These are phyloP conservation scores for Listrodromus nycthemerus DNA, from an alignment of 2,888 invertebrate species.

Conservation along the genomic window DNA sequence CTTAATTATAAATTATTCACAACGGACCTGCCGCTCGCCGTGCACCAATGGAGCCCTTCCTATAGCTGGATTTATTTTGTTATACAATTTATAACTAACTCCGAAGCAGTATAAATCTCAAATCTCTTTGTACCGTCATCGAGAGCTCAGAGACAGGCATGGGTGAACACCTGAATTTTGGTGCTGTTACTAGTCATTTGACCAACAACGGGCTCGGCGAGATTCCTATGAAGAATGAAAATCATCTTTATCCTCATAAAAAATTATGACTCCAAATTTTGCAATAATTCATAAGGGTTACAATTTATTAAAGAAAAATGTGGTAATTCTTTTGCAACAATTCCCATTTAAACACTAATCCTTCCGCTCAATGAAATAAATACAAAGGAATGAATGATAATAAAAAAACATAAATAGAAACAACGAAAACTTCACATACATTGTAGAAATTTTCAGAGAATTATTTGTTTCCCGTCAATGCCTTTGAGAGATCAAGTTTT, in stretches of 20 bases:
- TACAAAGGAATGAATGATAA: too few relatives aligned
- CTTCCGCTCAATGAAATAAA: too few relatives aligned
- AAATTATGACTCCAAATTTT: not conserved
- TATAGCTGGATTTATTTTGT: slow-evolving; percentile 95
- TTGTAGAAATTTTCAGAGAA: too few relatives aligned
- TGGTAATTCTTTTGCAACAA: too few relatives aligned
- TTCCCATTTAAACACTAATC: too few relatives aligned
- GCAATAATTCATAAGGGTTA: not conserved
- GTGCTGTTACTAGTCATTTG: slow-evolving; percentile 97
- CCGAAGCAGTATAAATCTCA: slow-evolving; percentile 94
- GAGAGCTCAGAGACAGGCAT: slow-evolving; percentile 91
- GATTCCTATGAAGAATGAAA: slow-evolving; percentile 86
- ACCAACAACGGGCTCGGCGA: slow-evolving; percentile 92
- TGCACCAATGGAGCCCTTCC: slow-evolving; percentile 95
- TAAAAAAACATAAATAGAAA: too few relatives aligned
- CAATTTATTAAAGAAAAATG: not conserved
- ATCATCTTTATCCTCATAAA: not conserved
- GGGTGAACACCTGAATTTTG: slow-evolving; percentile 95
- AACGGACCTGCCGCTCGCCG: slow-evolving; percentile 90
- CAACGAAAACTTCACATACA: too few relatives aligned
- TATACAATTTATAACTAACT: slow-evolving; percentile 93
- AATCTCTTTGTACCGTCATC: slow-evolving; percentile 88
- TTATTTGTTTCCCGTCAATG: too few relatives aligned
- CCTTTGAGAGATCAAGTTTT: too few relatives aligned
- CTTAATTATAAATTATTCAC: slow-evolving; percentile 87